phyloP scores from a whole-genome alignment of 2,113 vertebrate species.

The Toxotes chatareus region DNA sequence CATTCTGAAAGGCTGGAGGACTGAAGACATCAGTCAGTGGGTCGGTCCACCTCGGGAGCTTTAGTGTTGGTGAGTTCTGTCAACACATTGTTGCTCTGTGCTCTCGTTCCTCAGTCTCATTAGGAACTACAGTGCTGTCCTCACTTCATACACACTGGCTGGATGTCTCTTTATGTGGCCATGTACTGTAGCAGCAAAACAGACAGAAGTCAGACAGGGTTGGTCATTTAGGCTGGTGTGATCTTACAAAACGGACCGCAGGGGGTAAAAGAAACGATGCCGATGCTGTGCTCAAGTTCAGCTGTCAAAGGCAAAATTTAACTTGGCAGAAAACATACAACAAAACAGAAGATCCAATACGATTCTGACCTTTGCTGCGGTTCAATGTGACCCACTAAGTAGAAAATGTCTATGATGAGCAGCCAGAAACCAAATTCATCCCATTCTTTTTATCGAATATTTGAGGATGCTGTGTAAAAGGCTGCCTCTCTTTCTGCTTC shows the following conservation, averaged over 20 bases:
- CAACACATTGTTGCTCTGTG: conserved; percentile 56
- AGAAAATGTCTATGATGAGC: conserved; percentile 34
- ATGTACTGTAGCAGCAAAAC: neutral
- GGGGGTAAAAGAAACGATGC: neutral
- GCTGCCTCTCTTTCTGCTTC: conserved; percentile 21
- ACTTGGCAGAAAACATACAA: conserved; percentile 52
- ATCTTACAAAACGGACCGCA: neutral
- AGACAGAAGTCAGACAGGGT: neutral
- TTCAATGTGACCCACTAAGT: conserved; percentile 26
- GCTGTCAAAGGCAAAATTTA: conserved; percentile 10
- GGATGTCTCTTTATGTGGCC: neutral
- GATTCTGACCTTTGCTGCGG: conserved; percentile 20
- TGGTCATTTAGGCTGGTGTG: neutral
- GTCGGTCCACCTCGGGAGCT: conserved; percentile 40
- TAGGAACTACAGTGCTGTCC: conserved; percentile 63
- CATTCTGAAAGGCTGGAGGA: conserved; percentile 15
- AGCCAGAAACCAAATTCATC: conserved; percentile 53
- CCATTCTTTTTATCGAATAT: conserved; percentile 49
- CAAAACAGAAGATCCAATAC: conserved; percentile 62
- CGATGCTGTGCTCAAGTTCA: conserved; percentile 14
- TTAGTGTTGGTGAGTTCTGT: conserved; percentile 53
- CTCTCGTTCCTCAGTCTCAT: conserved; percentile 65
- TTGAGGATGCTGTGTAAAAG: conserved; percentile 26
- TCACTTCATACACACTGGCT: conserved; percentile 18
- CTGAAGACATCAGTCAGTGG: conserved; percentile 57